Evolutionary conservation across 2,113 vertebrate species (phyloP), one percentile per base, ranked within the genome.

Genomic region (Xiphias gladius): DNA sequence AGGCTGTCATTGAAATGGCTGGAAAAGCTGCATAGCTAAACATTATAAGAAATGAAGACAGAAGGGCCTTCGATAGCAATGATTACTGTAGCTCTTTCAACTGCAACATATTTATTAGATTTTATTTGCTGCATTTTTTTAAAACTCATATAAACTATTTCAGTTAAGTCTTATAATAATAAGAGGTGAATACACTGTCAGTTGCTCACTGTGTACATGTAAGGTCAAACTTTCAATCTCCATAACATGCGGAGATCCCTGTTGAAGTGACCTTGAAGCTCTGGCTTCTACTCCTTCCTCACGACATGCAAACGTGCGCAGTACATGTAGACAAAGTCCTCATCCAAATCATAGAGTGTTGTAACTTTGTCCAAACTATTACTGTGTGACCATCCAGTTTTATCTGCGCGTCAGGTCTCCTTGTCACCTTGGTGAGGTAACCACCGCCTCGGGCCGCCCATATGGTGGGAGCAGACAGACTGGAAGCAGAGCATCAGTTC

Each of bases 381-480:
- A 58, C 48, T 41, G 46, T 70, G 50, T 52, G 81, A 50, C 30
- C 58, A 65, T 72, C 32, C 67, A 79, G 24, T 74, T 82, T 77
- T 70, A 46, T 61, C 46, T 62, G 76, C 20, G 68, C 50, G 50
- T 62, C 26, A 50, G 73, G 55, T 89, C 73, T 88, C 55, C 65
- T 67, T 70, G 67, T 90, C 89, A 88, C 89, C 87, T 92, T 86
- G 89, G 68, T 81, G 82, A 88, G 66, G 82, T 85, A 82, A 86
- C 62, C 57, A 28, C 39, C n/a, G 90, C 93, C 88, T 85, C 81
- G 0, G 88, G 93, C 79, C 14, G 26, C 32, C 90, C 92, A 92
- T 91, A 93, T 94, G 92, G 92, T 80, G 17, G 26, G 32, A 78
- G 61, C 68, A 76, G 76, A 84, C 75, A 81, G 86, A 85, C 59